Percentiles rank a stretch among this genome's conserved stretches.
phyloP scores from a whole-genome alignment of 2,888 invertebrate genomes.

The Himalopsyche tibetana region DNA sequence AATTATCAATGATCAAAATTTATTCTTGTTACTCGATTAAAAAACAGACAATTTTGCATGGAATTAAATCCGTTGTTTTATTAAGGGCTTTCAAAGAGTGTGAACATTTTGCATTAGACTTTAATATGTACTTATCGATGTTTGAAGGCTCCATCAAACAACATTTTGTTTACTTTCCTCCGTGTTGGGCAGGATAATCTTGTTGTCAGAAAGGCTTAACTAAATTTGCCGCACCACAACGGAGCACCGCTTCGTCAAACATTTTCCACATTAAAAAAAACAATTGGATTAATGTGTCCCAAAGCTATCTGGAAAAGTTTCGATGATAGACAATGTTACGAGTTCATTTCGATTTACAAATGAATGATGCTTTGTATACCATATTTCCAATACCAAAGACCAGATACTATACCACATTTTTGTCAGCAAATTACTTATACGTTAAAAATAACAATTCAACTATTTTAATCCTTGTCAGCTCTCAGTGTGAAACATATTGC shows the following conservation, averaged over 20 bases:
- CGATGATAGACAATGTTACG: too few relatives aligned
- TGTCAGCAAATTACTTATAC: too few relatives aligned
- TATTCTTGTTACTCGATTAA: too few relatives aligned
- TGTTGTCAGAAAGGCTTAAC: constrained; percentile 55
- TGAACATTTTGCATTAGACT: neutral
- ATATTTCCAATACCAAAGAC: too few relatives aligned
- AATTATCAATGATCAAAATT: too few relatives aligned
- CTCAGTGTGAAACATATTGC: too few relatives aligned
- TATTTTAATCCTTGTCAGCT: too few relatives aligned
- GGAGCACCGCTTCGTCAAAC: neutral
- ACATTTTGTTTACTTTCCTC: constrained; percentile 3
- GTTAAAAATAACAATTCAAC: too few relatives aligned
- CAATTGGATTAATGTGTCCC: neutral
- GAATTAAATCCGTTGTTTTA: neutral
- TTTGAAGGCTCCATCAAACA: constrained; percentile 28
- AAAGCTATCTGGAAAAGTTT: neutral
- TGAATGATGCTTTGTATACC: too few relatives aligned
- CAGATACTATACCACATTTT: too few relatives aligned
- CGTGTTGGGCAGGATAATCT: constrained; percentile 50
- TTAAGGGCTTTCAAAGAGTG: neutral
- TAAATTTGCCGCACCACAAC: constrained; percentile 51
- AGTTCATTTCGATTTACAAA: too few relatives aligned
- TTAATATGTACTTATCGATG: constrained; percentile 21
- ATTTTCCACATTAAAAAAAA: constrained; percentile 12
- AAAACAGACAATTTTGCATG: neutral